Percentiles rank a stretch among this genome's conserved stretches.
phyloP scores from a whole-genome alignment of 2,888 invertebrate species.

The Cantharis nigra region DNA sequence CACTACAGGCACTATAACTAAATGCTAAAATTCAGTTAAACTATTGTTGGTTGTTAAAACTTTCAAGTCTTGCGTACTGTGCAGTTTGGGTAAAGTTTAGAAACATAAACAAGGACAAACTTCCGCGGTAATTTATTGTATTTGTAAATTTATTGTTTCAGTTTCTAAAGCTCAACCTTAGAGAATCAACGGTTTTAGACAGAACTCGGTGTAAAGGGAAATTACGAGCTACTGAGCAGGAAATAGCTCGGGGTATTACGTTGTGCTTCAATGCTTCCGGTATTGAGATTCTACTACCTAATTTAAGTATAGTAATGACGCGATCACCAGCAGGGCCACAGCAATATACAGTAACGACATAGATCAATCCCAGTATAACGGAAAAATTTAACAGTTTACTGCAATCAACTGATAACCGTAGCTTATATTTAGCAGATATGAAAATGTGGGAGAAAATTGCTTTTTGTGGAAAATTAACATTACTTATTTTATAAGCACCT shows the following conservation, averaged over 20 bases:
- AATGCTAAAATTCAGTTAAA: constrained; percentile 1
- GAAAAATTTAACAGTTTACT: constrained; percentile 6
- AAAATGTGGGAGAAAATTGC: not conserved
- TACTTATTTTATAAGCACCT: not conserved
- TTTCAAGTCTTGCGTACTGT: constrained; percentile 4
- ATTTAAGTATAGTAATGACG: constrained; percentile 43
- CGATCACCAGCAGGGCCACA: constrained; percentile 35
- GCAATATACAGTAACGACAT: constrained; percentile 24
- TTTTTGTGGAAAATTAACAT: not conserved
- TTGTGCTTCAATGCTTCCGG: constrained; percentile 38
- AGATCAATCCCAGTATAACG: constrained; percentile 7
- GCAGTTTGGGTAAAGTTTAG: constrained; percentile 4
- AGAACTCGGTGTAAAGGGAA: constrained; percentile 14
- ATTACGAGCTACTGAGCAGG: constrained; percentile 37
- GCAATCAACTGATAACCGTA: not conserved
- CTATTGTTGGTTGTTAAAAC: constrained; percentile 9
- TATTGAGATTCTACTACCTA: constrained; percentile 42
- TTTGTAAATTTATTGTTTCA: constrained; percentile 21
- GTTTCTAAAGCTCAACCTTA: constrained; percentile 16
- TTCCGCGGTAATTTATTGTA: constrained; percentile 9
- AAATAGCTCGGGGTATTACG: constrained; percentile 38
- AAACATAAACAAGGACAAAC: constrained; percentile 21
- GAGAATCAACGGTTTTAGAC: constrained; percentile 12
- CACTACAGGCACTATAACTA: not conserved
- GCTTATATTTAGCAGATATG: not conserved